Conservation (phyloP, 2,888 invertebrate species). For the Baronia brevicornis region DNA sequence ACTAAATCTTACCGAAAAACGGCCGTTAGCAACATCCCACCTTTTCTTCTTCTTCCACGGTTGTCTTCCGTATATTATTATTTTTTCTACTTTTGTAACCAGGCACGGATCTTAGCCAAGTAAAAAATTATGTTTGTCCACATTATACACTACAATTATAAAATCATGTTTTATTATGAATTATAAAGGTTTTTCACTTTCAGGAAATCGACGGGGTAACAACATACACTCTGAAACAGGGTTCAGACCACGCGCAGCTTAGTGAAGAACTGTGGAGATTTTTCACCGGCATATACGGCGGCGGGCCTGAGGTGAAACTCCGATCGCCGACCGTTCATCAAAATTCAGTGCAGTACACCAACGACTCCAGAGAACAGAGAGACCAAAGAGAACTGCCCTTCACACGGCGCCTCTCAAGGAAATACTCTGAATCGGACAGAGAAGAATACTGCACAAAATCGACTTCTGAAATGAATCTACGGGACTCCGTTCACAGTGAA, state of each 20-base stretch:
- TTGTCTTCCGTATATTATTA: no score
- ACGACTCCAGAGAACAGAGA: constrained; percentile 13
- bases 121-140: no score
- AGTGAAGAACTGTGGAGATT: constrained; percentile 92
- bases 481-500: constrained; percentile 43
- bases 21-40: no score
- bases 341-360: constrained; percentile 9
- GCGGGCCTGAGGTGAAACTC: constrained; percentile 87
- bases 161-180: not conserved
- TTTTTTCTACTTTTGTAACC: no score
- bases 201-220: constrained; percentile 60
- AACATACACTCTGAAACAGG: constrained; percentile 55
- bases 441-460: constrained; percentile 63
- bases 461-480: constrained; percentile 52
- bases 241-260: constrained; percentile 84
- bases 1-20: no score
- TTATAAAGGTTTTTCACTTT: constrained; percentile 18
- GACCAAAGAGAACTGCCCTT: constrained; percentile 17
- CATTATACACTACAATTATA: no score
- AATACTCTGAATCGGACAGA: constrained; percentile 59
- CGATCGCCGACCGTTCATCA: constrained; percentile 31
- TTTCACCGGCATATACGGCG: constrained; percentile 89
- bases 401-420: constrained; percentile 32
- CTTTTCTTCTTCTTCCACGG: no score
- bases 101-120: no score